A percentile compares a stretch with the other conserved stretches of the same genome.
Conservation (phyloP, 2,888 invertebrate species). For the Caradrina kadenii region DNA sequence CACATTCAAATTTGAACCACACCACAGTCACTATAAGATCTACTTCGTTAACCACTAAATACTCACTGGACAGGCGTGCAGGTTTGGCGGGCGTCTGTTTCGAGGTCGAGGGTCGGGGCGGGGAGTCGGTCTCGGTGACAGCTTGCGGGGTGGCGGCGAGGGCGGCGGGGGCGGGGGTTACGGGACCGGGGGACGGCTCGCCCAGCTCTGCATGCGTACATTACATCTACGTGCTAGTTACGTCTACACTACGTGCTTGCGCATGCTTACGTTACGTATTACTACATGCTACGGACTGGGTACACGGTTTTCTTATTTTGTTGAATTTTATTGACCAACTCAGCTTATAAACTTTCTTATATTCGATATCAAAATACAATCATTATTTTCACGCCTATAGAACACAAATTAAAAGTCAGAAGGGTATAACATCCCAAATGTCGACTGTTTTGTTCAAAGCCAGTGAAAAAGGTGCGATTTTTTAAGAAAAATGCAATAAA, state of each 20-base stretch:
- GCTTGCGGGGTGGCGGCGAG: constrained; percentile 51
- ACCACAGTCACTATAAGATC: constrained; percentile 25
- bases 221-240: constrained; percentile 87
- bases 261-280: constrained; percentile 71
- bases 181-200: constrained; percentile 69
- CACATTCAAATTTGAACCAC: constrained; percentile 63
- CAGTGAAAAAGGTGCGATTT: too few species aligned
- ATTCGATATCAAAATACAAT: too few species aligned
- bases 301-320: constrained; percentile 38
- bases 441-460: too few species aligned
- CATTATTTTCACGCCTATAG: neutral
- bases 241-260: constrained; percentile 81
- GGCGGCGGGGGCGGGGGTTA: constrained; percentile 57
- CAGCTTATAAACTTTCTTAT: neutral
- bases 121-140: constrained; percentile 63
- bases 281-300: constrained; percentile 64
- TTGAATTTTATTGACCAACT: neutral
- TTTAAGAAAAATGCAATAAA: constrained; percentile 4
- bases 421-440: too few species aligned
- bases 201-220: constrained; percentile 86
- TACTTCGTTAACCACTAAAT: constrained; percentile 64
- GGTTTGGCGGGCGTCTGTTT: constrained; percentile 87
- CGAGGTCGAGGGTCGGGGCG: constrained; percentile 76
- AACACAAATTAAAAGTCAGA: too few species aligned
- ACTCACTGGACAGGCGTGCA: constrained; percentile 88